These are phyloP conservation scores for Paragorgia papillata DNA, from an alignment of 92 coral and sea anemone genomes.

Conservation along the genomic window DNA sequence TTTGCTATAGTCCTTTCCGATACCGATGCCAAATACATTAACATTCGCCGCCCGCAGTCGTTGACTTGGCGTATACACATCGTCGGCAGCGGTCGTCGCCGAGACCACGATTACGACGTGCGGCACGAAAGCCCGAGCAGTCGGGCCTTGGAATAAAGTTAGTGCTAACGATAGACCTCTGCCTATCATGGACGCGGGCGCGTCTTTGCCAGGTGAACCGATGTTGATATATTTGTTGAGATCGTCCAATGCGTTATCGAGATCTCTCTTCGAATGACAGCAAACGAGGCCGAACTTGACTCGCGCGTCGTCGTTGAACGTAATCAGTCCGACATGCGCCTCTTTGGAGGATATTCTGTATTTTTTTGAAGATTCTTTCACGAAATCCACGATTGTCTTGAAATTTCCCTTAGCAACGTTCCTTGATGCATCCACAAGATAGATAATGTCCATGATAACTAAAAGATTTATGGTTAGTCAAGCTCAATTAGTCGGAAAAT, in stretches of 20 bases:
- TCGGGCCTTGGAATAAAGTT: conserved; percentile 31
- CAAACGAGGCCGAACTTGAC: conserved; percentile 16
- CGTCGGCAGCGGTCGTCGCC: conserved; percentile 68
- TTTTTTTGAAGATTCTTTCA: conserved; percentile 62
- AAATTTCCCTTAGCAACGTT: conserved; percentile 71
- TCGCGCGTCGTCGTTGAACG: conserved; percentile 55
- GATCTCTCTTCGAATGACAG: conserved; percentile 34
- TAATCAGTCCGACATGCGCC: conserved; percentile 78
- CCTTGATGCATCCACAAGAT: conserved; percentile 18
- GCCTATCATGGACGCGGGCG: conserved; percentile 40
- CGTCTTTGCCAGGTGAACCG: conserved; percentile 10
- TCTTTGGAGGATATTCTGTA: conserved; percentile 64
- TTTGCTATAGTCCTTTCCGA: conserved; percentile 61
- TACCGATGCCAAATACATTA: conserved; percentile 60
- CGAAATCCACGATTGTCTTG: conserved; percentile 71
- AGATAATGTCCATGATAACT: conserved; percentile 35
- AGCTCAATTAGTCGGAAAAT: too few species aligned
- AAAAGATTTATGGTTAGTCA: not conserved
- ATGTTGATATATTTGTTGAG: not conserved
- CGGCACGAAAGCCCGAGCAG: conserved; percentile 65
- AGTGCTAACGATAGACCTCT: conserved; percentile 29
- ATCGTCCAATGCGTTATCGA: conserved; percentile 25
- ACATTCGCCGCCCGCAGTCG: conserved; percentile 58
- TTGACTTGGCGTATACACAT: conserved; percentile 60
- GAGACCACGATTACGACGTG: conserved; percentile 63